These are phyloP conservation scores for Haliclona indistincta DNA, from an alignment of 37 sponge, comb jelly and placozoan genomes.

Conservation along the genomic window DNA sequence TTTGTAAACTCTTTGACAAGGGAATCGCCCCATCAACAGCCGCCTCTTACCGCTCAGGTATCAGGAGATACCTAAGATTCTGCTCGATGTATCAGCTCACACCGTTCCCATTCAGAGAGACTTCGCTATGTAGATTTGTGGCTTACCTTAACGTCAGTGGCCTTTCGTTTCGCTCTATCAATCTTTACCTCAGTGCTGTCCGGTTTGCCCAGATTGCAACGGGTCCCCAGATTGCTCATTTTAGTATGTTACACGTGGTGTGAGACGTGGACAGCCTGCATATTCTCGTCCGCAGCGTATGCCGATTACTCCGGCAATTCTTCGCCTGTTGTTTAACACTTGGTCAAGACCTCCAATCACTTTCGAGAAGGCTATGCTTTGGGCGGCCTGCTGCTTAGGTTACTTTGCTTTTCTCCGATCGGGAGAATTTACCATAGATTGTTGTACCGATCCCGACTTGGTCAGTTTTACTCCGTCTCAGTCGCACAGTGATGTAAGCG, in stretches of 20 bases:
- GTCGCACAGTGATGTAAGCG: no score
- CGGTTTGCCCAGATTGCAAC: background rate
- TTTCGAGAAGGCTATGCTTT: slow-evolving; percentile 23
- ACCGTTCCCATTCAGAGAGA: background rate
- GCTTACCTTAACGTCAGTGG: background rate
- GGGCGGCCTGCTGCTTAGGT: slow-evolving; percentile 36
- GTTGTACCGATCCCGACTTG: no score
- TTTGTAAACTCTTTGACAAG: background rate
- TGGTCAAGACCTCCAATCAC: background rate
- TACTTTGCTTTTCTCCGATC: slow-evolving; percentile 36
- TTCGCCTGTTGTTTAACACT: background rate
- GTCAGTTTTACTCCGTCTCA: no score
- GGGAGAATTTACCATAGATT: slow-evolving; percentile 32
- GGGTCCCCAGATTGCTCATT: background rate
- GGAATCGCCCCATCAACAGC: slow-evolving; percentile 5
- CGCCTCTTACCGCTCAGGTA: background rate
- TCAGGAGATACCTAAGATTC: background rate
- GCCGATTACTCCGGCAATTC: slow-evolving; percentile 12
- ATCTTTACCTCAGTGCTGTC: background rate
- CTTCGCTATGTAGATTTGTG: background rate
- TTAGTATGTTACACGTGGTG: background rate
- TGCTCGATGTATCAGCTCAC: background rate
- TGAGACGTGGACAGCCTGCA: background rate
- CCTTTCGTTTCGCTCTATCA: background rate
- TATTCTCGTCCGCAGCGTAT: background rate